These are phyloP conservation scores for Drosophila setosimentum DNA, from an alignment of 2,888 invertebrate genomes.

Conservation along the genomic window DNA sequence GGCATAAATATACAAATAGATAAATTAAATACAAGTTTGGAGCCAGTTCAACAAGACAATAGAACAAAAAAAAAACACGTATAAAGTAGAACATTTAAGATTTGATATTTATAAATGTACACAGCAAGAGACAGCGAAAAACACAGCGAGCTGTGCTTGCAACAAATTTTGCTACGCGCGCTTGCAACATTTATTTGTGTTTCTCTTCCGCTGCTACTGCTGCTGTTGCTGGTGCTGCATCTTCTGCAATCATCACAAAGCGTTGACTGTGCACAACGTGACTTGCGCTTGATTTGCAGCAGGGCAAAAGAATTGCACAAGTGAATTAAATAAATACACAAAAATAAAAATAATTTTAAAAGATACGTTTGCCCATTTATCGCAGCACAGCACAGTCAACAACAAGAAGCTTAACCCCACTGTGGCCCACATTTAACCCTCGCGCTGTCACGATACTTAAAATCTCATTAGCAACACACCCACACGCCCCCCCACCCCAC, in stretches of 20 bases:
- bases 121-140: not conserved
- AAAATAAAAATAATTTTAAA: conserved; percentile 1
- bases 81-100: not conserved
- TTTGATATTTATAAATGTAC: not conserved
- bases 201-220: not conserved
- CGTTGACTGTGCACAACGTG: conserved; percentile 55
- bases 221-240: not conserved
- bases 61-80: not conserved
- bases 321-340: conserved; percentile 40
- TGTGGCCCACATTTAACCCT: conserved; percentile 20
- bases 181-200: conserved; percentile 13
- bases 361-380: conserved; percentile 49
- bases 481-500: not conserved
- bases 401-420: conserved; percentile 31
- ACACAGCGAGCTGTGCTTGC: not conserved
- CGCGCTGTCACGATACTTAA: conserved; percentile 39
- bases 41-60: too few relatives aligned
- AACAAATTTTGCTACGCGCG: conserved; percentile 9
- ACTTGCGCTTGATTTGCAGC: conserved; percentile 70
- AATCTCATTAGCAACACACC: conserved; percentile 53
- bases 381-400: conserved; percentile 14
- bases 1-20: not conserved
- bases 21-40: not conserved
- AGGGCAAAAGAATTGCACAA: conserved; percentile 51
- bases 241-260: conserved; percentile 5